Evolutionary conservation across 1,140 invertebrate species (phyloP), one percentile per base, ranked within the genome.

Genomic region (Asbolus verrucosus): DNA sequence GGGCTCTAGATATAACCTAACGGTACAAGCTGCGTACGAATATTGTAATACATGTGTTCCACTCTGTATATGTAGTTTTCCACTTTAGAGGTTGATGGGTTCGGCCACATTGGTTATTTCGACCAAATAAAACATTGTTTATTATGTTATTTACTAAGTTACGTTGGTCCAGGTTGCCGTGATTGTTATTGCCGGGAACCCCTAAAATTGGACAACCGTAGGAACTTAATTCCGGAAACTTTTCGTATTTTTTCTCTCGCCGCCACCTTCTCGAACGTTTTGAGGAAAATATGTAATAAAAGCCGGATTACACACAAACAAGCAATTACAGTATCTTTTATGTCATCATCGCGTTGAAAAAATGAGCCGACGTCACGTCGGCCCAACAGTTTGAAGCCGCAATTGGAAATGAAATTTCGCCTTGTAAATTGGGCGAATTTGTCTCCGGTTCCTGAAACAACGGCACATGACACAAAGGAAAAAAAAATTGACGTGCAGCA

Each of bases 281-380:
- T 14, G 14, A 19, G 19, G 14, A 54, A 54, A 54, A 54, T 27
- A 14, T n/a, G 19, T 54, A 19, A 14, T 54, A 54, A 54, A 54
- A 27, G n/a, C 46, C n/a, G 21, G 21, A 54, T 54, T 27, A 21
- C 46, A 54, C 46, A 54, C 46, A 54, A 54, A 54, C 46, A 54
- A 54, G 21, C 46, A 54, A 54, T 54, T 54, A 54, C 19, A 27
- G 43, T 50, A 50, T 50, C 43, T 50, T 50, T 50, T 50, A 21
- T 41, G 8, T 41, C 39, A 15, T 41, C 39, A 15, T 50, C 43
- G 19, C 5, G 43, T 50, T 18, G 46, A 54, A 54, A 36, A 54
- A 54, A 54, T 54, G 21, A 13, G 5, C 19, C 46, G n/a, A 14
- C 21, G 21, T 54, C 46, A 54, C 46, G 46, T 54, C 19, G 24